Evolutionary conservation across 1,140 invertebrate genomes (phyloP), one percentile per base, ranked within the genome.

Genomic region (Drosophila nasuta): DNA sequence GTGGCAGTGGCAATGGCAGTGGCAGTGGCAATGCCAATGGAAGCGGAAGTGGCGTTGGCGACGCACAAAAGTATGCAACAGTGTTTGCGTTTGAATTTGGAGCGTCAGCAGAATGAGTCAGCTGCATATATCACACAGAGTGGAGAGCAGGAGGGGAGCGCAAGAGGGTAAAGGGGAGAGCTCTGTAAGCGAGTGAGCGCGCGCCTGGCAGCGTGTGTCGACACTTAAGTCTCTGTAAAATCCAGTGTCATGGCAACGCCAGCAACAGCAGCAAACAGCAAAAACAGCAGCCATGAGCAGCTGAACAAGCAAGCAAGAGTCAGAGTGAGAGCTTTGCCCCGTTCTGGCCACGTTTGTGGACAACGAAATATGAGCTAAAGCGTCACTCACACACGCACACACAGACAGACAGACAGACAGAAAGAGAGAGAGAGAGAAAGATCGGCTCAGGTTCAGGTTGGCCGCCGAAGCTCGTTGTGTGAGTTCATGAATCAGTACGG

Each of bases 211-310:
- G 28, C 35, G 75, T 30, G 45, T 59, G 59, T 58, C 80, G 70
- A 81, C 85, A 87, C 83, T 87, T 88, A 87, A 87, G 83, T 87
- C 80, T 88, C 83, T 88, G 85, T 89, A 89, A 89, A 89, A 89
- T 89, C 85, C 81, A 89, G 77, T 89, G 85, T 89, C 85, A 89
- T 85, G 81, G 85, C 71, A 89, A 88, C 85, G 66, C 70, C 83
- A 69, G 66, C 65, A 64, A 62, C 76, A 79, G 58, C 49, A 65
- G 73, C 71, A 65, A 66, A 60, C 65, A 69, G 52, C 17, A 66
- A 51, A 49, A 74, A 48, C 45, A 69, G 77, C 71, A 52, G 62
- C 63, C 62, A 49, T 8, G 30, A 51, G 49, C 35, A 52, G 58
- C 57, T 66, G 20, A 17, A 20, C 63, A 56, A 68, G 54, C 51